Conservation (phyloP, 2,888 invertebrate genomes). For the Drosophila vallismaia region DNA sequence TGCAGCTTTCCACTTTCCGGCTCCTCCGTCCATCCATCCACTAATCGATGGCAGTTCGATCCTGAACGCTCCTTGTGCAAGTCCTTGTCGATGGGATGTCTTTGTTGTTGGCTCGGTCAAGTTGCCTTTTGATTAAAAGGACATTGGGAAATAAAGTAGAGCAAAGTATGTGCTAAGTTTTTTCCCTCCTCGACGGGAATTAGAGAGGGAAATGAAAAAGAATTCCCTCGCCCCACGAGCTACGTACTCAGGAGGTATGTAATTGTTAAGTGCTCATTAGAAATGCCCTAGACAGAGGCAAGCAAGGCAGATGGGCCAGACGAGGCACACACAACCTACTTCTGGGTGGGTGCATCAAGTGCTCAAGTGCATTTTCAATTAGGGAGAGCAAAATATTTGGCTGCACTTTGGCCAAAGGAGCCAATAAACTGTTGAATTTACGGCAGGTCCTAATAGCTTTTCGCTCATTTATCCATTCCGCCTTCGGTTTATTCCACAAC, state of each 20-base stretch:
- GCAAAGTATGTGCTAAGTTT: slow-evolving; percentile 59
- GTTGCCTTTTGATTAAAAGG: slow-evolving; percentile 70
- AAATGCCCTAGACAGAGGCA: slow-evolving; percentile 59
- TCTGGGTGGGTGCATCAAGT: not conserved
- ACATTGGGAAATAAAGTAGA: slow-evolving; percentile 53
- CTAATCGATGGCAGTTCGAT: slow-evolving; percentile 32
- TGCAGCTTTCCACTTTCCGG: not conserved
- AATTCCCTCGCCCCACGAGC: slow-evolving; percentile 18
- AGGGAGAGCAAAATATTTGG: slow-evolving; percentile 70
- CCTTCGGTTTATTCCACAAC: slow-evolving; percentile 19
- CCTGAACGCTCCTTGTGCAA: slow-evolving; percentile 21
- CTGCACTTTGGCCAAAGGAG: slow-evolving; percentile 50
- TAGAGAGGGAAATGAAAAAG: slow-evolving; percentile 8
- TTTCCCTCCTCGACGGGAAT: slow-evolving; percentile 1
- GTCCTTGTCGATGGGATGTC: slow-evolving; percentile 40
- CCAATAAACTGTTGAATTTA: slow-evolving; percentile 75
- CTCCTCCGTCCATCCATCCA: not conserved
- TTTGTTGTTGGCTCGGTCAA: slow-evolving; percentile 59
- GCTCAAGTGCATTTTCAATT: slow-evolving; percentile 74
- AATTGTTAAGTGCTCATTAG: slow-evolving; percentile 78
- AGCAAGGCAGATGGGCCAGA: slow-evolving; percentile 11
- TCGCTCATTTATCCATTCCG: slow-evolving; percentile 46
- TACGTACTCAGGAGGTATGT: slow-evolving; percentile 55
- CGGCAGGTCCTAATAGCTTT: slow-evolving; percentile 68
- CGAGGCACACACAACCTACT: not conserved